Percentiles rank a stretch among this genome's conserved stretches.
These are phyloP conservation scores for Lasioglossum leucozonium DNA, from an alignment of 2,888 invertebrate species.

Conservation along the genomic window DNA sequence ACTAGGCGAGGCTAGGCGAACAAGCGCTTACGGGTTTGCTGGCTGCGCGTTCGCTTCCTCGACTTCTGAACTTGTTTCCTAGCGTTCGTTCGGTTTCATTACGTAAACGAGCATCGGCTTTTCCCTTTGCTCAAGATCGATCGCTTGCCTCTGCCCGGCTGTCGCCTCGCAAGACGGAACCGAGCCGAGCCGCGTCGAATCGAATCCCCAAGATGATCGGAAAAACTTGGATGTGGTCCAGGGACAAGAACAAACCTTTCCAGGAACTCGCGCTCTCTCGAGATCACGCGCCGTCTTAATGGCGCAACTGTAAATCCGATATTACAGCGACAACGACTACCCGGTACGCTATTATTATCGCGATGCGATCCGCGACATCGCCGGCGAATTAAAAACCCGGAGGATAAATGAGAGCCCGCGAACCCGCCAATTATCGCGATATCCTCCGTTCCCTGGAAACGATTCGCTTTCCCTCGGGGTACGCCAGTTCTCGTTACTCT, in stretches of 20 bases:
- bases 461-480: conserved; percentile 12
- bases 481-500: conserved; percentile 27
- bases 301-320: conserved; percentile 57
- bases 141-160: neutral
- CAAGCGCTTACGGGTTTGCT: conserved; percentile 8
- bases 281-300: conserved; percentile 44
- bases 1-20: neutral
- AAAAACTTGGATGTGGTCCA: neutral
- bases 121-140: conserved; percentile 1
- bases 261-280: conserved; percentile 35
- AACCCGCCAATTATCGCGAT: conserved; percentile 49
- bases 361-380: conserved; percentile 20
- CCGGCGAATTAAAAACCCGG: conserved; percentile 39
- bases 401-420: conserved; percentile 42
- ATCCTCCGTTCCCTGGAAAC: conserved; percentile 33
- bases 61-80: conserved; percentile 61
- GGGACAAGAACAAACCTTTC: conserved; percentile 33
- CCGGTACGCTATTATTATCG: conserved; percentile 46
- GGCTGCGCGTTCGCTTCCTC: conserved; percentile 59
- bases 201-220: neutral
- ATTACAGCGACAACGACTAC: conserved; percentile 39
- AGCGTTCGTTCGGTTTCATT: conserved; percentile 40
- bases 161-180: conserved; percentile 9
- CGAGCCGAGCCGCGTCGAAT: neutral
- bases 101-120: conserved; percentile 40